Evolutionary conservation across 2,888 invertebrate genomes (phyloP).

Genomic region (Ornithoptera alexandrae): DNA sequence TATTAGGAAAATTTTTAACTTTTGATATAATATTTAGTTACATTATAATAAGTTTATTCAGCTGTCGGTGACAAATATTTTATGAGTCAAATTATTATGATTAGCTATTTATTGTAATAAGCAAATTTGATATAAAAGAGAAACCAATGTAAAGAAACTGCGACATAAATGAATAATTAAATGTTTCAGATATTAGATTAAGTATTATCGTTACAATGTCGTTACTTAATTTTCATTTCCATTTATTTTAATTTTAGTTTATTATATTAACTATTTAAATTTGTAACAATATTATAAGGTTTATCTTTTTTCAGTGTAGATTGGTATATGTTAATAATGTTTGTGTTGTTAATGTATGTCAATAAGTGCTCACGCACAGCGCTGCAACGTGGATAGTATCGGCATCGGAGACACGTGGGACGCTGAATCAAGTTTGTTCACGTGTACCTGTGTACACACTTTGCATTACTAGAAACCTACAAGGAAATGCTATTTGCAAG

Average conservation of each 20-base stretch:
- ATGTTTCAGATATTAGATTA: no score
- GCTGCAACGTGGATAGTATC: slow-evolving; percentile 22
- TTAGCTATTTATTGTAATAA: no score
- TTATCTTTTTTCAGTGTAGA: neutral
- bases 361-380: slow-evolving; percentile 13
- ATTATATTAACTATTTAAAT: neutral
- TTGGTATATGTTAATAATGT: neutral
- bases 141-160: no score
- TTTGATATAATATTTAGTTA: neutral
- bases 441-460: slow-evolving; percentile 20
- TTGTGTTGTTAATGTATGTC: neutral
- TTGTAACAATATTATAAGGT: neutral
- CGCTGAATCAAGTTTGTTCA: slow-evolving; percentile 7
- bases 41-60: neutral
- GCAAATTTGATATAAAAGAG: no score
- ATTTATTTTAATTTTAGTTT: neutral
- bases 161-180: no score
- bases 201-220: neutral
- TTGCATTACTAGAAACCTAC: slow-evolving; percentile 15
- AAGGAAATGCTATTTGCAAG: slow-evolving; percentile 15
- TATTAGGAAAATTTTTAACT: neutral
- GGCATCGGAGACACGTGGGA: slow-evolving; percentile 24
- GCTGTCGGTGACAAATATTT: no score
- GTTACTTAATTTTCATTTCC: neutral
- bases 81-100: no score